These are phyloP conservation scores for Manis pentadactyla DNA, from an alignment of 2,797 vertebrate genomes.

Conservation along the genomic window DNA sequence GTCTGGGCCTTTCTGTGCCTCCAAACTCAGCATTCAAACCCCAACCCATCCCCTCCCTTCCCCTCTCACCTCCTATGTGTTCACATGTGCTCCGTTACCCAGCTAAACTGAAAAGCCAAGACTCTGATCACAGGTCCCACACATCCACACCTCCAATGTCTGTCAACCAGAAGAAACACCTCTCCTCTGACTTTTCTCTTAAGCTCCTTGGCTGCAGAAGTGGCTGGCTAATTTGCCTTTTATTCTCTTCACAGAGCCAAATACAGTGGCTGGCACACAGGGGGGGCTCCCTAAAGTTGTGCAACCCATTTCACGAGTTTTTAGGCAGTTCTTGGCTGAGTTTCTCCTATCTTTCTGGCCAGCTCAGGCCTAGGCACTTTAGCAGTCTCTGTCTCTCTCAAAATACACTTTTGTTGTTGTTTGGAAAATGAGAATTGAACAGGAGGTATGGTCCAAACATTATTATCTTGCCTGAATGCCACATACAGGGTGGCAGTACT, in stretches of 20 bases:
- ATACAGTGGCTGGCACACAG: not conserved
- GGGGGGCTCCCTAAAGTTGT: not conserved
- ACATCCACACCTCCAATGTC: not conserved
- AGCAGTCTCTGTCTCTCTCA: not conserved
- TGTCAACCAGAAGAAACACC: slow-evolving; percentile 5
- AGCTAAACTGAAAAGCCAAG: slow-evolving; percentile 21
- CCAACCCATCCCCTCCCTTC: not conserved
- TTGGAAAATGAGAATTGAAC: not conserved
- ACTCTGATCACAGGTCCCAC: not conserved
- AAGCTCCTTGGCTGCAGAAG: not conserved
- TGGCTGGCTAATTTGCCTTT: not conserved
- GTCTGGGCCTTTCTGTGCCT: not conserved
- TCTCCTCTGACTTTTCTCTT: not conserved
- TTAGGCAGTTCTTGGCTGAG: not conserved
- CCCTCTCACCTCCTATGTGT: not conserved
- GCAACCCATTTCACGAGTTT: not conserved
- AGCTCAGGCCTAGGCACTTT: not conserved
- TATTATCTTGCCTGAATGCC: not conserved
- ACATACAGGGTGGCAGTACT: not conserved
- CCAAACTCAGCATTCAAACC: not conserved
- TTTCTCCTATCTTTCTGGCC: not conserved
- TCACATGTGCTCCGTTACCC: not conserved
- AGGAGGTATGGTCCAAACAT: not conserved
- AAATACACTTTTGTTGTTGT: too few species aligned
- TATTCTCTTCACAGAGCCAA: not conserved